phyloP scores from a whole-genome alignment of 2,888 invertebrate genomes.

The Drosophila pseudotakahashii region DNA sequence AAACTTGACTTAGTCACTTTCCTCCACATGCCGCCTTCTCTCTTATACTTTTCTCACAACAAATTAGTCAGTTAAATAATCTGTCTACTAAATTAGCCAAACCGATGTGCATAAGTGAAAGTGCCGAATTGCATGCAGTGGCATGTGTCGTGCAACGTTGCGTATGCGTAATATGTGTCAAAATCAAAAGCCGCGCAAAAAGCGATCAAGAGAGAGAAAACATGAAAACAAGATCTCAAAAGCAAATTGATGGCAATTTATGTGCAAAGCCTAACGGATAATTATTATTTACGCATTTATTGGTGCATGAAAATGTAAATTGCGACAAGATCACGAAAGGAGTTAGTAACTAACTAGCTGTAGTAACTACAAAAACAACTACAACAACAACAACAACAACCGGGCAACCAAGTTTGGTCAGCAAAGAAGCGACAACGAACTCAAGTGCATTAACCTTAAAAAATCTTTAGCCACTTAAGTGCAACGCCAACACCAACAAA shows the following conservation, averaged over 20 bases:
- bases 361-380: neutral
- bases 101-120: conserved; percentile 56
- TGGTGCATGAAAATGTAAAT: conserved; percentile 64
- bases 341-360: neutral
- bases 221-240: conserved; percentile 21
- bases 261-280: conserved; percentile 45
- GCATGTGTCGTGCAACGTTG: conserved; percentile 56
- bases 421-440: conserved; percentile 80
- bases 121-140: conserved; percentile 45
- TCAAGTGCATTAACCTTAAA: conserved; percentile 81
- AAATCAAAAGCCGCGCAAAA: conserved; percentile 14
- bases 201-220: conserved; percentile 8
- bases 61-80: conserved; percentile 65
- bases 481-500: conserved; percentile 45
- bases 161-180: conserved; percentile 76
- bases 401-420: conserved; percentile 61
- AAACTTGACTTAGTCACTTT: conserved; percentile 12
- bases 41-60: neutral
- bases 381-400: too few relatives aligned
- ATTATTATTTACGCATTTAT: conserved; percentile 55
- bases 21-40: neutral
- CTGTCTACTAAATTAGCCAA: conserved; percentile 65
- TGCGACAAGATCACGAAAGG: conserved; percentile 48
- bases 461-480: conserved; percentile 77
- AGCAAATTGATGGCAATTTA: conserved; percentile 52